Conservation (phyloP, 2,113 vertebrate species). For the Oxygymnocypris stewartii region DNA sequence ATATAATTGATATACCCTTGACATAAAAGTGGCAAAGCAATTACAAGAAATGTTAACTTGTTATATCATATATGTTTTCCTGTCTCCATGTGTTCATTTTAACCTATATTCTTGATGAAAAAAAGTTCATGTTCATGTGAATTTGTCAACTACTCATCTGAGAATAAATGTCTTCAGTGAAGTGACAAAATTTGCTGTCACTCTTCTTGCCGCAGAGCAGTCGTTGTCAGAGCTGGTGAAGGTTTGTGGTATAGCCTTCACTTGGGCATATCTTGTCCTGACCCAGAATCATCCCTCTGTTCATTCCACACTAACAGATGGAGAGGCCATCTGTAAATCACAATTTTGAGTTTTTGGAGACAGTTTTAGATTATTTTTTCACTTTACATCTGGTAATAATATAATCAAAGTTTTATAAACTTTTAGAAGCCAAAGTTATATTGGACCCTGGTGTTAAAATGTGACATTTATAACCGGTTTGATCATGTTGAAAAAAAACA, state of each 20-base stretch:
- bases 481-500: neutral
- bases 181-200: constrained; percentile 2
- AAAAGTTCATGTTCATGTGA: neutral
- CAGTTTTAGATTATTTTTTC: neutral
- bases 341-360: neutral
- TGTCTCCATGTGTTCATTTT: neutral
- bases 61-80: neutral
- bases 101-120: neutral
- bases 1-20: neutral
- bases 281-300: constrained; percentile 17
- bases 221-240: neutral
- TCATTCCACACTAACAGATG: neutral
- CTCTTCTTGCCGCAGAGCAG: neutral
- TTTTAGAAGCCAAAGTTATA: neutral
- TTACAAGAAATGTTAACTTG: neutral
- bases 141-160: neutral
- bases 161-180: neutral
- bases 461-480: neutral
- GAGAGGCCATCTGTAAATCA: constrained; percentile 13
- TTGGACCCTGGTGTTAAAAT: neutral
- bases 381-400: neutral
- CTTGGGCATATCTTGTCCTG: neutral
- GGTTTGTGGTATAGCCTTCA: neutral
- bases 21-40: neutral
- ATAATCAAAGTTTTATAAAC: neutral